Percentiles rank a stretch among this genome's conserved stretches.
These are phyloP conservation scores for Acleris literana DNA, from an alignment of 2,888 invertebrate species.

Conservation along the genomic window DNA sequence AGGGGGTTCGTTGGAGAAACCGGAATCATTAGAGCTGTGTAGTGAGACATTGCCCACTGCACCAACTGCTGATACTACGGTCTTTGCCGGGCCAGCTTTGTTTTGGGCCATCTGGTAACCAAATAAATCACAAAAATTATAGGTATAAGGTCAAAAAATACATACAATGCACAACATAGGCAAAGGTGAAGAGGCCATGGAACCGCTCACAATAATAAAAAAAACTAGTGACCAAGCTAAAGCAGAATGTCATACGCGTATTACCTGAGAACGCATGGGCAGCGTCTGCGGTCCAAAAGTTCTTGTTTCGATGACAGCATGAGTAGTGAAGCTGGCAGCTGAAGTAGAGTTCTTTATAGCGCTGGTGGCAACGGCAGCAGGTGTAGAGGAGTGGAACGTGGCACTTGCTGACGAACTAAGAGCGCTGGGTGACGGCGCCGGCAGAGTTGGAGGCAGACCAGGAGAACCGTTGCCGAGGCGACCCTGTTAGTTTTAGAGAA, in stretches of 20 bases:
- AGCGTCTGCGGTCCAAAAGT: constrained; percentile 79
- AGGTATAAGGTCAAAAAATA: too few relatives aligned
- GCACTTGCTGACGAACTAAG: constrained; percentile 86
- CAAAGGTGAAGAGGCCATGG: too few relatives aligned
- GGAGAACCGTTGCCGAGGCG: constrained; percentile 79
- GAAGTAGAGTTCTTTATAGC: constrained; percentile 84
- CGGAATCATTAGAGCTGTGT: constrained; percentile 96
- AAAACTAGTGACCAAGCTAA: too few relatives aligned
- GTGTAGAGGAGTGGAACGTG: constrained; percentile 77
- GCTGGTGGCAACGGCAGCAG: constrained; percentile 61
- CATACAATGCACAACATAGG: too few relatives aligned
- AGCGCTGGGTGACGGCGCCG: constrained; percentile 88
- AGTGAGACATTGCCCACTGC: constrained; percentile 89
- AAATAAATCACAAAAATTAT: not conserved
- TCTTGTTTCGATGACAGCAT: constrained; percentile 75
- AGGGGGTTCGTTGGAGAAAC: constrained; percentile 95
- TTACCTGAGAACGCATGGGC: constrained; percentile 77
- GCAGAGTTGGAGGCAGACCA: constrained; percentile 88
- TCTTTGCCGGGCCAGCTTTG: constrained; percentile 76
- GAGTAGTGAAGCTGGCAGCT: constrained; percentile 82
- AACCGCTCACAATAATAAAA: too few relatives aligned
- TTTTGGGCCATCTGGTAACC: constrained; percentile 66
- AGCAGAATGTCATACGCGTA: too few relatives aligned
- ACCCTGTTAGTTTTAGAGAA: constrained; percentile 53
- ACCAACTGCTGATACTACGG: constrained; percentile 73